Base-by-base conservation (phyloP, 2,888 invertebrate genomes). In the Phoronis australis region DNA sequence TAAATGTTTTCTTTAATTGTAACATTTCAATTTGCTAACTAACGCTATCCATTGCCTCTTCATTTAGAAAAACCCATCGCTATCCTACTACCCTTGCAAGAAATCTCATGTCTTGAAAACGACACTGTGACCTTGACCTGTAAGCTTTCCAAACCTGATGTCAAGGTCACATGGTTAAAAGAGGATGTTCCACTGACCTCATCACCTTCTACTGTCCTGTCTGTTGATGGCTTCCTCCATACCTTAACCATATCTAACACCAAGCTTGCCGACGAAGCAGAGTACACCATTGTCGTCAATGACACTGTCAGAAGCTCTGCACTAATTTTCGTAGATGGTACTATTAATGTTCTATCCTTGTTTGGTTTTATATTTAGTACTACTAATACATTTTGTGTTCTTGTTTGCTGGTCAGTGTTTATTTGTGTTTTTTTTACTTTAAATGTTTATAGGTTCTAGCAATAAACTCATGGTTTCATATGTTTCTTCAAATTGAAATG, bases 241-340 rank as follows among this genome's bases (percentile, higher is more conserved):
- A 31, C 27, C 4, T 78, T 95, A 26, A 88, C 90, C 73, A 88
- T 94, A 61, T 87, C 87, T 66, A 86, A 90, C 57, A 84, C 88
- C 38, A 83, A 83, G 54, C 71, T 81, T 1, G 83, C 83, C 46
- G 94, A 95, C 76, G 84, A 83, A 37, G 92, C 88, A 15, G 83
- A 84, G 61, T 94, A 92, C 70, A 84, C 87, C 1, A 91, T 92
- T 67, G 51, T 51, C 20, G 52, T 62, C 18, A 50, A 61, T 21
- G 54, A 54, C 23, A 66, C 64, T 39, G 62, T 61, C 54, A 60
- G 62, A 39, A 65, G 63, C n/a, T 56, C 60, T 6, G 68, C 68
- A 41, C 64, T 57, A 25, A 61, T 71, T 26, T 57, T 60, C 15
- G 70, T 71, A n/a, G 65, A 66, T 59, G 68, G 70, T n/a, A n/a